Conservation (phyloP, 2,797 vertebrate genomes). For the Falco concolor region DNA sequence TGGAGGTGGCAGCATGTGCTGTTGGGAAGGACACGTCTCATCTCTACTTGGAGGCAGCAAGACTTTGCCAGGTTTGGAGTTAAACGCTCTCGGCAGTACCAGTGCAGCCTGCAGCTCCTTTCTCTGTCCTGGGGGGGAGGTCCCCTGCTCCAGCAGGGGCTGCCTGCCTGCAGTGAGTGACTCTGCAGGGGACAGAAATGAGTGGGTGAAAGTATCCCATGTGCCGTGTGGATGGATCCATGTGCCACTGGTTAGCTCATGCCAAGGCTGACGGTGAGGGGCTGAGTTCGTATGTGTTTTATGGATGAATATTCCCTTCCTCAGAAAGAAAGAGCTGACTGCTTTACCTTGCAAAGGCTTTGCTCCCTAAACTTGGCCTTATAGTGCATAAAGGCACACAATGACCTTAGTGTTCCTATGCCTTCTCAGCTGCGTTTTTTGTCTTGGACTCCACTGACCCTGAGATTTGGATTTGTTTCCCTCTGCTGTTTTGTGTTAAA, state of each 20-base stretch:
- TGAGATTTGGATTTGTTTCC: neutral
- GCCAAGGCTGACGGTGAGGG: neutral
- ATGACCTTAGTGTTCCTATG: neutral
- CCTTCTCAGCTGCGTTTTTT: neutral
- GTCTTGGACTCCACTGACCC: neutral
- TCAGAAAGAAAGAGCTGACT: neutral
- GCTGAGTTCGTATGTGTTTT: neutral
- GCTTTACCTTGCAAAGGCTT: neutral
- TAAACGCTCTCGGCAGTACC: neutral
- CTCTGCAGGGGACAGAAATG: neutral
- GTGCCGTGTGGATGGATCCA: neutral
- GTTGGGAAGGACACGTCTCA: neutral
- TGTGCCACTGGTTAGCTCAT: neutral
- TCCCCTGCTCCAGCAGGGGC: neutral
- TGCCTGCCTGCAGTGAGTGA: neutral
- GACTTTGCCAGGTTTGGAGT: neutral
- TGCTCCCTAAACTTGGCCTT: neutral
- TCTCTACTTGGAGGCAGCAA: neutral
- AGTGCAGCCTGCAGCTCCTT: neutral
- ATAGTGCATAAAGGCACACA: rapidly evolving
- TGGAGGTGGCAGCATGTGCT: neutral
- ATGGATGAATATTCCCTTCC: neutral
- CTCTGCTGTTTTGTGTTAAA: neutral
- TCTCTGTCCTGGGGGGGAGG: neutral
- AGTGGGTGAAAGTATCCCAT: neutral